phyloP scores from a whole-genome alignment of 1,140 invertebrate species.

The Amyelois transitella region DNA sequence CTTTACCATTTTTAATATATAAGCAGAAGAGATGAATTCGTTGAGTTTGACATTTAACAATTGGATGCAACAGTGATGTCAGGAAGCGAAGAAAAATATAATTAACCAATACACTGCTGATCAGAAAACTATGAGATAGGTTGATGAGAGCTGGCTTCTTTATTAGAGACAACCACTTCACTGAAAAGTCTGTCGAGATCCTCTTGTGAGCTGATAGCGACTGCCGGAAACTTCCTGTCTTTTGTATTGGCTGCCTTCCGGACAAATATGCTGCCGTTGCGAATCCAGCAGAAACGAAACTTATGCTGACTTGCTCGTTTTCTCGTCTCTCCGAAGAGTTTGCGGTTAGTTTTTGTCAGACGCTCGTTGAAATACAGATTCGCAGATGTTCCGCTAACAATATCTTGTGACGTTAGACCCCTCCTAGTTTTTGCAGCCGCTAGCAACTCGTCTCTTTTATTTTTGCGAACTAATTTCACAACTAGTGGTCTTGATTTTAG shows the following conservation, averaged over 20 bases:
- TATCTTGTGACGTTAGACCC: background rate
- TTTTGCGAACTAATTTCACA: background rate
- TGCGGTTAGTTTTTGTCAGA: constrained; percentile 14
- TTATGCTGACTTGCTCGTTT: background rate
- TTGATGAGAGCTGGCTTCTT: background rate
- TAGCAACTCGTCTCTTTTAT: background rate
- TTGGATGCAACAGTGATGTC: background rate
- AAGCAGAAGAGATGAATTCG: background rate
- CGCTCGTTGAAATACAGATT: constrained; percentile 17
- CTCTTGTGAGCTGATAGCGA: constrained; percentile 1
- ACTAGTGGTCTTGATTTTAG: background rate
- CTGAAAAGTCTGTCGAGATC: constrained; percentile 11
- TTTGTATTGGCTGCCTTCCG: constrained; percentile 16
- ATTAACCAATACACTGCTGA: background rate
- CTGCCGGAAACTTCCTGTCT: constrained; percentile 1
- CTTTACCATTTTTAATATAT: background rate
- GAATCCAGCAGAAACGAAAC: constrained; percentile 4
- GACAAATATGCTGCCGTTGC: constrained; percentile 9
- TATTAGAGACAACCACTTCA: background rate
- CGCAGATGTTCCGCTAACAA: background rate
- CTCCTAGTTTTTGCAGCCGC: background rate
- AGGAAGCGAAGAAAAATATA: background rate
- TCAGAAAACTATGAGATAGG: background rate
- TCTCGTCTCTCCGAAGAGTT: constrained; percentile 18
- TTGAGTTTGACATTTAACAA: background rate